phyloP scores from a whole-genome alignment of 2,888 invertebrate genomes.

The Drosophila borborema region DNA sequence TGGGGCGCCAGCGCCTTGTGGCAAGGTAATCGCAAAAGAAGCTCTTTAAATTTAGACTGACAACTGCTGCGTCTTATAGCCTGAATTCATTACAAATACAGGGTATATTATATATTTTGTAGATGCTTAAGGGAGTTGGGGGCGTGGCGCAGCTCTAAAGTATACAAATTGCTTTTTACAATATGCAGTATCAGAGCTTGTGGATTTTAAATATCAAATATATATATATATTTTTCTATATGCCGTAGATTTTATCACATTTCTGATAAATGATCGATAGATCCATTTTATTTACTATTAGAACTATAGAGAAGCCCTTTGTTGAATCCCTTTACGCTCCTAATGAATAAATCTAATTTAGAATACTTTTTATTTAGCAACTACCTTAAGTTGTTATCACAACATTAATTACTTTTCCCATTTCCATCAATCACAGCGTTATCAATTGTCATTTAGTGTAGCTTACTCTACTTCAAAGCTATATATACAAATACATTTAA shows the following conservation, averaged over 20 bases:
- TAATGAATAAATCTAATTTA: not conserved
- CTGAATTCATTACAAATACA: not conserved
- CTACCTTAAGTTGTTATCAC: not conserved
- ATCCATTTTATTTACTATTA: not conserved
- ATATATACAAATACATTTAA: not conserved
- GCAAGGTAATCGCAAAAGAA: constrained; percentile 17
- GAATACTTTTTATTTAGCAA: not conserved
- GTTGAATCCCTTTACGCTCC: not conserved
- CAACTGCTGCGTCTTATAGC: constrained; percentile 11
- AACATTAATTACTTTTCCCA: not conserved
- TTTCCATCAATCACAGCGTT: not conserved
- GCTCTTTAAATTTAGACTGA: constrained; percentile 74
- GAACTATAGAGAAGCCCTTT: not conserved
- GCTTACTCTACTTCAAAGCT: not conserved
- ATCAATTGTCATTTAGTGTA: not conserved
- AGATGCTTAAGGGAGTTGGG: not conserved
- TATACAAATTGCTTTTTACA: not conserved
- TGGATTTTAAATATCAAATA: not conserved
- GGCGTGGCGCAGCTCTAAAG: not conserved
- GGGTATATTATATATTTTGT: not conserved
- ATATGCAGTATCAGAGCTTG: not conserved
- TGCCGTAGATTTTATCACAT: not conserved
- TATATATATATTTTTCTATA: not conserved
- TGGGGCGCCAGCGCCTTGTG: not conserved
- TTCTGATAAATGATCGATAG: not conserved